Evolutionary conservation across 2,797 vertebrate genomes (phyloP).

Genomic region (Cheracebus regulus): DNA sequence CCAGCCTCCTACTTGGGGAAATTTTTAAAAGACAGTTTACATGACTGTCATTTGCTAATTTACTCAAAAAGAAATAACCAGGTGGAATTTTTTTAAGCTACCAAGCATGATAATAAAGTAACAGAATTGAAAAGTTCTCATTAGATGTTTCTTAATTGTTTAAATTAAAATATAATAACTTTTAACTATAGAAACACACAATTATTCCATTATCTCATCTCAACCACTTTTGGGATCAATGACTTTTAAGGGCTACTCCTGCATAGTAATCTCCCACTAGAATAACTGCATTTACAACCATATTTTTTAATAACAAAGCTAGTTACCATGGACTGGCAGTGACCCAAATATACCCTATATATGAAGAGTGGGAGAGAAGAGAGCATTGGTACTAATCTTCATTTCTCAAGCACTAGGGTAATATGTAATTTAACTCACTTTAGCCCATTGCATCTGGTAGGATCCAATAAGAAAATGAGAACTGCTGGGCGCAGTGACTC

Average conservation of each 20-base stretch:
- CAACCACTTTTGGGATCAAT: neutral
- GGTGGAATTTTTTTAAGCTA: neutral
- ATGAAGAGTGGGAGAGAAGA: neutral
- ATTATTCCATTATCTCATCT: neutral
- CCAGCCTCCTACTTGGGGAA: neutral
- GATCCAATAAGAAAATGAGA: neutral
- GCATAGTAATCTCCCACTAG: neutral
- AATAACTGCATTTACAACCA: neutral
- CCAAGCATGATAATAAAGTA: neutral
- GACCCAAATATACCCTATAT: neutral
- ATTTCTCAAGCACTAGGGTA: neutral
- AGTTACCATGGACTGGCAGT: slow-evolving; percentile 3
- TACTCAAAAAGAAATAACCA: slow-evolving; percentile 47
- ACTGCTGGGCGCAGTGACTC: neutral
- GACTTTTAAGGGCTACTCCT: neutral
- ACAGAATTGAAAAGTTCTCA: neutral
- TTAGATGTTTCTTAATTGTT: neutral
- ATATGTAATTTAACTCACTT: neutral
- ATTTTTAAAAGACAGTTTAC: slow-evolving; percentile 33
- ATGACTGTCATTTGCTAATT: slow-evolving; percentile 25
- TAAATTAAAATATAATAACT: neutral
- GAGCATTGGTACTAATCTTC: neutral
- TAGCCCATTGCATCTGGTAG: neutral
- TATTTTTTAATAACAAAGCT: neutral
- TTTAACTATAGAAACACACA: slow-evolving; percentile 1